A percentile compares a stretch with the other conserved stretches of the same genome.
phyloP scores from a whole-genome alignment of 2,888 invertebrate species.

The Unio delphinus region DNA sequence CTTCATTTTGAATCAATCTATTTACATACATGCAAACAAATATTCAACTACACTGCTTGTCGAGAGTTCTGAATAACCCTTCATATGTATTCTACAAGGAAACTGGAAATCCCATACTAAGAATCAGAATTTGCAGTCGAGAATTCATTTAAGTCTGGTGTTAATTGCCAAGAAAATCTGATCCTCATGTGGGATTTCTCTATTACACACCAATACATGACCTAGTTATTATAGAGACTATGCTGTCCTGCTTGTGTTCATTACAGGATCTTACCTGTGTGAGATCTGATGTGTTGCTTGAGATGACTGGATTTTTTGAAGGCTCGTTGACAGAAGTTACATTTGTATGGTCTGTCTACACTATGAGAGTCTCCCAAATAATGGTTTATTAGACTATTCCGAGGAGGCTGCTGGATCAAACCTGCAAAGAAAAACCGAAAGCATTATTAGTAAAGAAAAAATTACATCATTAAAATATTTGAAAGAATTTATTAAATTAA shows the following conservation, averaged over 20 bases:
- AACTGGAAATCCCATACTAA: too few relatives aligned
- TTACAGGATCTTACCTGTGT: constrained; percentile 65
- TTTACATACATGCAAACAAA: too few relatives aligned
- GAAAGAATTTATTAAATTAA: background rate
- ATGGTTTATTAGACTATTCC: constrained; percentile 54
- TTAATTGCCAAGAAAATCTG: too few relatives aligned
- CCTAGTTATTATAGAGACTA: background rate
- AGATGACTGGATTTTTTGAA: constrained; percentile 77
- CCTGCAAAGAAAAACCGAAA: constrained; percentile 49
- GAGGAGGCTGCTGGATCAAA: constrained; percentile 68
- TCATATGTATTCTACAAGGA: too few relatives aligned
- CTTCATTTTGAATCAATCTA: too few relatives aligned
- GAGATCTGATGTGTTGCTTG: constrained; percentile 74
- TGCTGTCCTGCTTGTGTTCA: background rate
- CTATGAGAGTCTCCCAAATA: constrained; percentile 60
- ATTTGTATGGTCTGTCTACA: constrained; percentile 72
- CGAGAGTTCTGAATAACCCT: too few relatives aligned
- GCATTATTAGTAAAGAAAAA: background rate
- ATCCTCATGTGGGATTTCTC: too few relatives aligned
- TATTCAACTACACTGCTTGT: too few relatives aligned
- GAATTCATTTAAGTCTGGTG: too few relatives aligned
- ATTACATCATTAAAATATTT: constrained; percentile 1
- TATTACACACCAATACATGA: too few relatives aligned
- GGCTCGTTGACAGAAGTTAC: constrained; percentile 70
- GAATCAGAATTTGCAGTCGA: too few relatives aligned